Evolutionary conservation across 2,888 invertebrate species (phyloP), one percentile per base, ranked within the genome.

Genomic region (Cephus runcator): DNA sequence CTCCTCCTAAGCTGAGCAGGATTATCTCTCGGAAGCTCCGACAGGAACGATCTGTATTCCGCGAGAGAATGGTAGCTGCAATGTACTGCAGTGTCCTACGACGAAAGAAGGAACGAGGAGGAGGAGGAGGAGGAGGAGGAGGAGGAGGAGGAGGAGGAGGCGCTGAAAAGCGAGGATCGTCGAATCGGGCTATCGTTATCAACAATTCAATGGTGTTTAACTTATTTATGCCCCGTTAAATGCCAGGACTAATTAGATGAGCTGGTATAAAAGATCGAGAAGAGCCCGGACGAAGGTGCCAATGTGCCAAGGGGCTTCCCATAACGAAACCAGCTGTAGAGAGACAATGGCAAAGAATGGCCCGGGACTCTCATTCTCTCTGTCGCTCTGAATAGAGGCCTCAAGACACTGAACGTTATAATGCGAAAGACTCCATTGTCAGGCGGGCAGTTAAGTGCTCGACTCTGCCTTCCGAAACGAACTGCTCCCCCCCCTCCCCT

Each of bases 361-460:
- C 88, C 88, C 88, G 79, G 81, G 87, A 88, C 88, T 86, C 87
- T 82, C 36, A 40, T 40, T 40, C 36, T 40, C 36, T 40, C 36
- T 40, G 36, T 40, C 15, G 36, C 84, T 81, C 81, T 89, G 89
- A 90, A 90, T 90, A 89, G 89, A 89, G 89, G 90, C 90, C 89
- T 88, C 87, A 86, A 90, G 90, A 90, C 89, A 90, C 87, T 88
- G 88, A 89, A 87, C 86, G 88, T 87, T 87, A 87, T 90, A 89
- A 90, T 89, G 88, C 88, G 87, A 87, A 89, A 87, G 87, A 88
- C 87, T 88, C 88, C 87, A 90, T 90, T 91, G 90, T 90, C 85
- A 85, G 79, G 82, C 87, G 88, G 89, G 88, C 89, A 90, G 88
- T 90, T 91, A 90, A 91, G 90, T 90, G 89, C 88, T 88, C 87